Base-by-base conservation (phyloP, 2,113 vertebrate species). In the Plecotus auritus region DNA sequence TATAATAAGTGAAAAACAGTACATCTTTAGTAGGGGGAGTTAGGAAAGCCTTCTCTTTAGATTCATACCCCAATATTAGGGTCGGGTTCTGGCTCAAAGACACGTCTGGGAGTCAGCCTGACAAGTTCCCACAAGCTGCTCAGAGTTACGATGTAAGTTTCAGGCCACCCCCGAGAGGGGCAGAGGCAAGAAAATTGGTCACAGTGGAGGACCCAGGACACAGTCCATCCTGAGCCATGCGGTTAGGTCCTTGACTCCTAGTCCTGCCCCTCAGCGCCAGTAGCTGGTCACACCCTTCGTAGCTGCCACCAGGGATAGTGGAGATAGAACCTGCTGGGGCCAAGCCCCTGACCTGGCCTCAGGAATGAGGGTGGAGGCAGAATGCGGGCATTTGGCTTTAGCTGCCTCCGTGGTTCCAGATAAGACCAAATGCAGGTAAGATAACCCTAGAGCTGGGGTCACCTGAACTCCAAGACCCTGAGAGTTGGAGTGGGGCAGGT, bases 401-500 rank as follows among this genome's bases (percentile, higher is more conserved):
- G 74, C 54, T 16, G 70, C 91, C 89, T 17, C 67, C 0, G 74
- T 78, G 91, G 4, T 81, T 84, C 28, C 37, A 45, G 93, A 97
- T 91, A 94, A 77, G 45, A 2, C 7, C 64, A 35, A 49, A 32
- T 2, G 20, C 82, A 54, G 73, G 80, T 35, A 77, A 64, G 90
- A 81, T 87, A 12, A 76, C 80, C 96, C 61, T 28, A 13, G 40
- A 82, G 92, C 23, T 4, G 9, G 61, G 90, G 18, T 92, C 70
- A 7, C 94, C 96, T 51, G 76, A 77, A 69, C 87, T 78, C 85
- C 81, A 5, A 74, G 97, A 84, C 28, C 0, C 86, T 17, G 91
- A 78, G 85, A 84, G 61, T 56, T 77, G 93, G 70, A 0, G 18
- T 6, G 14, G 83, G 26, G 1, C n/a, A 0, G 26, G 22, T 56